A percentile compares a stretch with the other conserved stretches of the same genome.
phyloP scores from a whole-genome alignment of 2,888 invertebrate genomes.

The Tachina lurida region DNA sequence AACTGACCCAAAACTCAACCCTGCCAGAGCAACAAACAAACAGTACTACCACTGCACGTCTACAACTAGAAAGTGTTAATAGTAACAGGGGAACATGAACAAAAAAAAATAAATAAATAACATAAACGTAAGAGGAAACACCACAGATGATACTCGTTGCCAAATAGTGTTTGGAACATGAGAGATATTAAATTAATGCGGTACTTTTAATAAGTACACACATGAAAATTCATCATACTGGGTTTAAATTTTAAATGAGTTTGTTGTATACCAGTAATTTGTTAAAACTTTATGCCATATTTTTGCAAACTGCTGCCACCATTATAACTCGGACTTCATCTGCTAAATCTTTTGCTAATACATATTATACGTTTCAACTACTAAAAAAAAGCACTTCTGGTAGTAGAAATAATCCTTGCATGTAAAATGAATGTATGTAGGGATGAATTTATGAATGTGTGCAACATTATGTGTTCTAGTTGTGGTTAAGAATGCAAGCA shows the following conservation, averaged over 20 bases:
- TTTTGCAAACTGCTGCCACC: constrained; percentile 47
- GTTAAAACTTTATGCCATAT: constrained; percentile 60
- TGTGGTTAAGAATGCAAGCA: constrained; percentile 65
- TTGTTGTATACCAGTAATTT: constrained; percentile 56
- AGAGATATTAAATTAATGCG: constrained; percentile 71
- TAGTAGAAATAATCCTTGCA: neutral
- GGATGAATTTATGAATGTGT: constrained; percentile 9
- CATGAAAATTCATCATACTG: constrained; percentile 56
- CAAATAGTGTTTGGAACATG: constrained; percentile 52
- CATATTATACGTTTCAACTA: constrained; percentile 33
- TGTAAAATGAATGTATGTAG: constrained; percentile 3
- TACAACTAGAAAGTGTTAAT: constrained; percentile 49
- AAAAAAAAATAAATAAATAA: neutral
- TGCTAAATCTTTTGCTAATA: constrained; percentile 37
- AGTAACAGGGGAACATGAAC: constrained; percentile 8
- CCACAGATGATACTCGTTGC: constrained; percentile 37
- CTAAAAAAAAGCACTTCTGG: constrained; percentile 19
- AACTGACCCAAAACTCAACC: constrained; percentile 63
- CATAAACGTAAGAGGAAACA: constrained; percentile 13
- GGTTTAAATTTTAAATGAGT: constrained; percentile 53
- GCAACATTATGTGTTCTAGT: constrained; percentile 42
- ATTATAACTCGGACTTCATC: constrained; percentile 30
- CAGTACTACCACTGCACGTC: too few relatives aligned
- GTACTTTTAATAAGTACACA: constrained; percentile 67
- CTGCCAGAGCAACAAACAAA: constrained; percentile 19